A percentile compares a stretch with the other conserved stretches of the same genome.
phyloP scores from a whole-genome alignment of 2,113 vertebrate genomes.

The Theristicus caerulescens region DNA sequence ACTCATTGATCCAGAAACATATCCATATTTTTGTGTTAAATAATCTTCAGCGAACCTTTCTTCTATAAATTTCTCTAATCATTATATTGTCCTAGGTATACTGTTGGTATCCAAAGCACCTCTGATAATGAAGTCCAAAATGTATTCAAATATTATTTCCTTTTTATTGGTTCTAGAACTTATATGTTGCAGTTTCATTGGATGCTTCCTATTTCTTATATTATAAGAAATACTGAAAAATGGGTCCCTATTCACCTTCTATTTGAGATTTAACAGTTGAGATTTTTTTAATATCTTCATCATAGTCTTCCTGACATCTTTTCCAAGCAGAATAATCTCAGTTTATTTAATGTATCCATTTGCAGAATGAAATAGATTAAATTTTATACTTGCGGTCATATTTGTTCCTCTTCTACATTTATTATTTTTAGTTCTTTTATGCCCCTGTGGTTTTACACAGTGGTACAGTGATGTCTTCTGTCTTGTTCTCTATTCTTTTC shows the following conservation, averaged over 20 bases:
- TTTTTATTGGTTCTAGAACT: neutral
- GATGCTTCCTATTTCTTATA: neutral
- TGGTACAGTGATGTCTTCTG: neutral
- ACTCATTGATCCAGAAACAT: neutral
- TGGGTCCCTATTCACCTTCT: neutral
- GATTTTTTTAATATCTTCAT: neutral
- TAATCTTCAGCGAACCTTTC: neutral
- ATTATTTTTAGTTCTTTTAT: conserved; percentile 1
- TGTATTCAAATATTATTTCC: neutral
- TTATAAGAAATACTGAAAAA: neutral
- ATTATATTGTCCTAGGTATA: neutral
- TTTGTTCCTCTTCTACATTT: neutral
- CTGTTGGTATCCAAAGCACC: neutral
- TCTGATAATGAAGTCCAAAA: neutral
- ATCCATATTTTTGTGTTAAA: neutral
- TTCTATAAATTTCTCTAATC: neutral
- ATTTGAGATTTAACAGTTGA: neutral
- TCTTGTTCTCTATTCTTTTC: neutral
- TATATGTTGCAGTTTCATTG: neutral
- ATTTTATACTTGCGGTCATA: neutral
- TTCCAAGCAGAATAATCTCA: neutral
- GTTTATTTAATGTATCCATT: neutral
- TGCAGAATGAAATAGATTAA: neutral
- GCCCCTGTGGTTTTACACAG: neutral
- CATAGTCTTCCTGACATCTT: neutral